Base-by-base conservation (phyloP, 2,888 invertebrate species). In the Timema podura region DNA sequence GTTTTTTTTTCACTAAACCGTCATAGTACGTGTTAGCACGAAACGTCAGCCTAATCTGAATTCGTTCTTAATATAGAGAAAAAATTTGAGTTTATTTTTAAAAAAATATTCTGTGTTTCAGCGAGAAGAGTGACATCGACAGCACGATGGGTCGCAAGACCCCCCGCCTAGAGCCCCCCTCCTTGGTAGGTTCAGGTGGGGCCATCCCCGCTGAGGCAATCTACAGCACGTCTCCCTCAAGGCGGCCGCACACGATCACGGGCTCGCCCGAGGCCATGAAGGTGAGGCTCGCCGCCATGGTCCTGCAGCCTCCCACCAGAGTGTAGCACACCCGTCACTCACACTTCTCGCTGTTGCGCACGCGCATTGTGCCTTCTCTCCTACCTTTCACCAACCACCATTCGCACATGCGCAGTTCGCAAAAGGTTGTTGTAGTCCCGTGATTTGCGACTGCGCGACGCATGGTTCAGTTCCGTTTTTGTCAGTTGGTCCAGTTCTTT, bases 261-360 rank as follows among this genome's bases (percentile, higher is more conserved):
- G 84, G 82, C 80, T 88, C 88, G 81, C 92, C 88, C 79, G 93
- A 87, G 85, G 90, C 90, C 83, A 90, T 91, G 87, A 92, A 92
- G 89, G 92, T 93, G 85, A 92, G 93, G 84, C 90, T 92, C 83
- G 93, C 93, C 80, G 92, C 93, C 81, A 91, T 92, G 86, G 91
- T 93, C 84, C 86, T 93, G 83, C 93, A 93, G 85, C 91, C 93
- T 78, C 93, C 93, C 82, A 93, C 92, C 85, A 90, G 91, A 85
- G 92, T 91, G 82, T 88, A 85, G 85, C 71, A 65, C 72, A 70
- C 15, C 30, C 64, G 49, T 30, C 30, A 57, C 30, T 10, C 47
- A 64, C 48, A 48, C 57, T 16, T 30, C 16, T 16, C 57, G 30
- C 44, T 61, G 44, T 45, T 45, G 61, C 61, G 44, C 11, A 30